Evolutionary conservation across 2,113 vertebrate genomes (phyloP).

Genomic region (Scytalopus superciliaris): DNA sequence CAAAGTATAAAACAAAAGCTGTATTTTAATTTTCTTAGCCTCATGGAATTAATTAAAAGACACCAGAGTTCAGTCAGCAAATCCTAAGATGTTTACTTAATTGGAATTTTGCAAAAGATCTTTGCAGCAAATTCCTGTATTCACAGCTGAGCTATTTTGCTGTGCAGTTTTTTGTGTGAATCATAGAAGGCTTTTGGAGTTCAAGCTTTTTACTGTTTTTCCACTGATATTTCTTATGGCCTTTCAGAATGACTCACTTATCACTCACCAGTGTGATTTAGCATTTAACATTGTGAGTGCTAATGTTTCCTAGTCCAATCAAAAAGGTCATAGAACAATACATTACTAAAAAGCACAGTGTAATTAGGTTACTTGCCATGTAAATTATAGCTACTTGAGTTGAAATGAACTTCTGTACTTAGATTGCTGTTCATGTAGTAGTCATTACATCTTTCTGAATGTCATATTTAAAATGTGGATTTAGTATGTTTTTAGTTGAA

Average conservation of each 20-base stretch:
- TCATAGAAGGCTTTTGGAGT: neutral
- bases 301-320: conserved; percentile 17
- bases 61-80: neutral
- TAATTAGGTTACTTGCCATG: conserved; percentile 24
- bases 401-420: conserved; percentile 1
- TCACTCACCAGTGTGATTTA: conserved; percentile 25
- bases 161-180: neutral
- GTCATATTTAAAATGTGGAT: conserved; percentile 4
- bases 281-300: conserved; percentile 4
- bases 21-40: neutral
- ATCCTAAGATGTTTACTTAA: neutral
- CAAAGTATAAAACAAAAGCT: neutral
- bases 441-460: neutral
- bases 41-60: neutral
- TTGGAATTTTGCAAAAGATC: neutral
- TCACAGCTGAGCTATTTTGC: neutral
- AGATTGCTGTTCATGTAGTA: neutral
- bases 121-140: neutral
- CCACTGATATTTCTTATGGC: neutral
- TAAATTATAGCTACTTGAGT: conserved; percentile 11
- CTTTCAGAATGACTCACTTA: conserved; percentile 2
- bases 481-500: conserved; percentile 35
- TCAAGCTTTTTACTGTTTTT: conserved; percentile 10
- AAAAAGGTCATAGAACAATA: conserved; percentile 22
- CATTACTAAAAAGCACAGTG: neutral